phyloP scores from a whole-genome alignment of 1,140 invertebrate species.

The Ostrea edulis region DNA sequence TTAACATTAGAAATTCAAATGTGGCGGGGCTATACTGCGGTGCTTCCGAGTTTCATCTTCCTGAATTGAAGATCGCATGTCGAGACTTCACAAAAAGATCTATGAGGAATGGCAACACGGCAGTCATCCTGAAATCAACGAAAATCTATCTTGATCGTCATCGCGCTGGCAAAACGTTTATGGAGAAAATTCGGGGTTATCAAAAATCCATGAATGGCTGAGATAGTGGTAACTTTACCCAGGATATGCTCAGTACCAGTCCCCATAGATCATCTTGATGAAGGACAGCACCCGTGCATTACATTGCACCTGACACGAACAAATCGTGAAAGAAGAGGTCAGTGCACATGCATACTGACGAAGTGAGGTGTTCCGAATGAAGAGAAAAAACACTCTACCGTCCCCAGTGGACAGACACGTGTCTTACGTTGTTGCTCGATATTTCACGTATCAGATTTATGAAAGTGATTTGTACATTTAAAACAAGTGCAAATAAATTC shows the following conservation, averaged over 20 bases:
- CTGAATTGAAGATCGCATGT: conserved; percentile 49
- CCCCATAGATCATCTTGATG: neutral
- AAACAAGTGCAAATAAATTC: too few species aligned
- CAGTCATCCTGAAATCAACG: neutral
- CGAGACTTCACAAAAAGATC: conserved; percentile 43
- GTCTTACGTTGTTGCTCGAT: too few species aligned
- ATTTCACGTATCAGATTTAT: too few species aligned
- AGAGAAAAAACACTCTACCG: too few species aligned
- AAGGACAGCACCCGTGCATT: neutral
- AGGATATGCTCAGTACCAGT: neutral
- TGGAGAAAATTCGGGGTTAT: neutral
- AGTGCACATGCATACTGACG: neutral
- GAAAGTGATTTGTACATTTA: too few species aligned
- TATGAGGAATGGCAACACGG: neutral
- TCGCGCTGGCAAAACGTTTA: neutral
- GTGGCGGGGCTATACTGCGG: conserved; percentile 48
- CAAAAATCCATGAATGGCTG: neutral
- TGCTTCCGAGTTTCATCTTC: conserved; percentile 49
- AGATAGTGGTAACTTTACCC: neutral
- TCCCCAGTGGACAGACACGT: too few species aligned
- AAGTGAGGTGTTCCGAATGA: neutral
- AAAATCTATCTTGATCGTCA: neutral
- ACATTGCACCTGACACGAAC: too few species aligned
- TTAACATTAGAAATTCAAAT: conserved; percentile 42
- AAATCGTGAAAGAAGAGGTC: neutral